phyloP scores from a whole-genome alignment of 2,113 vertebrate genomes.

The Microcebus lehilahytsara region DNA sequence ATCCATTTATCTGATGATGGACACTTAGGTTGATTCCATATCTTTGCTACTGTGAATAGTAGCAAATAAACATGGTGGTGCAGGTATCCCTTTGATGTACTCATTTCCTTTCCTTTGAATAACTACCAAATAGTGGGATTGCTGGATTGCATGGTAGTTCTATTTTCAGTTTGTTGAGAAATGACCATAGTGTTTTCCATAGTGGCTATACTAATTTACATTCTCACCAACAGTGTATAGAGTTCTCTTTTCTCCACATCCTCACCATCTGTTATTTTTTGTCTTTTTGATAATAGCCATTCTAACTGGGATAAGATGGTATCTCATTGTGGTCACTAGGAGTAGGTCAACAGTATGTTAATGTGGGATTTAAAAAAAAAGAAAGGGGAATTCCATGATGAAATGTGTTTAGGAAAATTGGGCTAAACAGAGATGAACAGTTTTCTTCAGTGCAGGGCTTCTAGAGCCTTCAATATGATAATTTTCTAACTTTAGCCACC shows the following conservation, averaged over 20 bases:
- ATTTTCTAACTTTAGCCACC: neutral
- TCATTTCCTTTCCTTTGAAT: neutral
- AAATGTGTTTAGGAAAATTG: neutral
- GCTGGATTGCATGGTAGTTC: neutral
- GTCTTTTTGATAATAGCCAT: neutral
- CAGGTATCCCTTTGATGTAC: neutral
- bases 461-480: neutral
- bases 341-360: neutral
- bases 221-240: neutral
- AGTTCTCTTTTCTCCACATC: too few relatives aligned
- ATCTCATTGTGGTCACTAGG: neutral
- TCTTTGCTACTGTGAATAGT: neutral
- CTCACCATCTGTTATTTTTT: neutral
- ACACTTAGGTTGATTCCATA: neutral
- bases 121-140: neutral
- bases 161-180: neutral
- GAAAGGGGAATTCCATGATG: neutral
- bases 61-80: neutral
- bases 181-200: neutral
- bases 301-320: neutral
- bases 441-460: neutral
- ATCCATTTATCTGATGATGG: neutral
- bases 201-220: neutral
- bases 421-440: neutral
- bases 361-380: accelerated